A percentile compares a stretch with the other conserved stretches of the same genome.
These are phyloP conservation scores for Crematogaster levior DNA, from an alignment of 2,888 invertebrate genomes.

Conservation along the genomic window DNA sequence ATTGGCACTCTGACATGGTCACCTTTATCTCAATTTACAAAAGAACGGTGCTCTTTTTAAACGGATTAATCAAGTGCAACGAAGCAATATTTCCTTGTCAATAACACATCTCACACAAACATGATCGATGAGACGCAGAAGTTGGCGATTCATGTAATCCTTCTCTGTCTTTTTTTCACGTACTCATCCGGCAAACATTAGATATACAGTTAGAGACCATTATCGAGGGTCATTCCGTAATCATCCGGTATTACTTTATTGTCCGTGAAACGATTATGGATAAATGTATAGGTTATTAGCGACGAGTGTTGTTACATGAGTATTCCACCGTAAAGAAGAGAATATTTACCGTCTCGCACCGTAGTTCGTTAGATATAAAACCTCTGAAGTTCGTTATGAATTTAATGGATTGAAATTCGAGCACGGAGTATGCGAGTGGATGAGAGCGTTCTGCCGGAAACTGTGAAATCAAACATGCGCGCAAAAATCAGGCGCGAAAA, in stretches of 20 bases:
- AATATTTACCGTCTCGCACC: conserved; percentile 59
- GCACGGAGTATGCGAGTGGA: background rate
- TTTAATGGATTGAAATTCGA: conserved; percentile 24
- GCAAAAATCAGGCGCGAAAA: background rate
- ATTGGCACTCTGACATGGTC: background rate
- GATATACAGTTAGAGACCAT: conserved; percentile 1
- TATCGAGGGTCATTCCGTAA: background rate
- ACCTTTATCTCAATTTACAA: background rate
- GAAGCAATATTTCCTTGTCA: background rate
- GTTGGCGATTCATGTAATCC: background rate
- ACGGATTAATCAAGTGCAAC: background rate
- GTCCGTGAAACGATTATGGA: background rate
- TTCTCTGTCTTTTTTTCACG: background rate
- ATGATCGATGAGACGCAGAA: background rate
- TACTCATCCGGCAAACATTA: background rate
- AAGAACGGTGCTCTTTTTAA: background rate
- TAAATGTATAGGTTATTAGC: background rate
- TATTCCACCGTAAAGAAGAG: background rate
- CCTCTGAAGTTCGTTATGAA: conserved; percentile 55
- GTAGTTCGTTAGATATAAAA: conserved; percentile 62
- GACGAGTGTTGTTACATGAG: background rate
- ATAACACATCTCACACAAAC: background rate
- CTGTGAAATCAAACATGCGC: background rate
- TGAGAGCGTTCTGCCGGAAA: background rate
- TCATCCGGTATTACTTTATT: background rate